phyloP scores from a whole-genome alignment of 2,888 invertebrate genomes.

The Sphecodes monilicornis region DNA sequence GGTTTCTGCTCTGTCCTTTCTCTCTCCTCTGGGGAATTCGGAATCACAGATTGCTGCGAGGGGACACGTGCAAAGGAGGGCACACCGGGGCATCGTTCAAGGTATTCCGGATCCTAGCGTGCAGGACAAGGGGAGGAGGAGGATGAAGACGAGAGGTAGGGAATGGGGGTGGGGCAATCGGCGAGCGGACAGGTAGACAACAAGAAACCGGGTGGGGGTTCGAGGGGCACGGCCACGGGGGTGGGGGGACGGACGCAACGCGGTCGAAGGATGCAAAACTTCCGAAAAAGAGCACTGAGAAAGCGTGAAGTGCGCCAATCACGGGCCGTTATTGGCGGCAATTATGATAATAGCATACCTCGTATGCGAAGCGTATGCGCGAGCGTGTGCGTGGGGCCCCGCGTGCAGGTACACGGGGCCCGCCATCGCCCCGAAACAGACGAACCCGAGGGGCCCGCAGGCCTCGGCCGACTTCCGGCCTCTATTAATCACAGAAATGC shows the following conservation, averaged over 20 bases:
- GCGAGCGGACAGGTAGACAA: slow-evolving; percentile 35
- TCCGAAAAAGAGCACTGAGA: slow-evolving; percentile 80
- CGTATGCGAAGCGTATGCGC: no score
- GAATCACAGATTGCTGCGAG: slow-evolving; percentile 47
- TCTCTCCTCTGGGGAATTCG: slow-evolving; percentile 50
- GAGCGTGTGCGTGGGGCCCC: slow-evolving; percentile 20
- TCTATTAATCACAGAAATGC: slow-evolving; percentile 83
- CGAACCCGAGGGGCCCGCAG: slow-evolving; percentile 59
- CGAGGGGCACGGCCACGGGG: neutral
- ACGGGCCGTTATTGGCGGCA: slow-evolving; percentile 82
- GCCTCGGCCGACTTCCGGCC: slow-evolving; percentile 76
- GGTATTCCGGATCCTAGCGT: slow-evolving; percentile 23
- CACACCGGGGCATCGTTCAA: slow-evolving; percentile 27
- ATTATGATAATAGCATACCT: slow-evolving; percentile 83
- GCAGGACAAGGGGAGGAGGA: neutral
- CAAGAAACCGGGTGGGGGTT: slow-evolving; percentile 21
- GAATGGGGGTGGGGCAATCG: slow-evolving; percentile 7
- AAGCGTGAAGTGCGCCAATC: slow-evolving; percentile 82
- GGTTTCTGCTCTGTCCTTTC: neutral
- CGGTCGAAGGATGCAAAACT: slow-evolving; percentile 76
- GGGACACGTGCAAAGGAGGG: slow-evolving; percentile 47
- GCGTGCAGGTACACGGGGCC: slow-evolving; percentile 54
- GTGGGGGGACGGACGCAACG: slow-evolving; percentile 47
- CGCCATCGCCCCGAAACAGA: slow-evolving; percentile 49
- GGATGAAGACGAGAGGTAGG: neutral